A percentile compares a stretch with the other conserved stretches of the same genome.
Evolutionary conservation across 2,888 invertebrate genomes (phyloP).

Genomic region (Macaria liturata): DNA sequence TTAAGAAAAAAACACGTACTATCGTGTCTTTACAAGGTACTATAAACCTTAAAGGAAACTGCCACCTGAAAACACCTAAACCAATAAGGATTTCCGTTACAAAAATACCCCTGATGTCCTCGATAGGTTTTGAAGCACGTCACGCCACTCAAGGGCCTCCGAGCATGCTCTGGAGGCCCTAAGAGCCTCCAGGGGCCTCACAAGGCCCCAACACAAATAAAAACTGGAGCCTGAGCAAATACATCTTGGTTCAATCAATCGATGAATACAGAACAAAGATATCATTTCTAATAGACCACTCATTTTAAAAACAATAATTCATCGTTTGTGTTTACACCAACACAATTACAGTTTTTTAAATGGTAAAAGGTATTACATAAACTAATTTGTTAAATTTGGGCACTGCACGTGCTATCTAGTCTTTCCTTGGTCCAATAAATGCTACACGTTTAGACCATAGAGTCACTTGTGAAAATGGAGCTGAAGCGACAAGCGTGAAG

Average conservation of each 20-base stretch:
- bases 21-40: background rate
- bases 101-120: slow-evolving; percentile 10
- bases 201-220: slow-evolving; percentile 14
- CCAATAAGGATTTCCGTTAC: slow-evolving; percentile 16
- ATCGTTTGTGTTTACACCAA: too few relatives aligned
- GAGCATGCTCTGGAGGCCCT: background rate
- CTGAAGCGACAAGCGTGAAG: too few relatives aligned
- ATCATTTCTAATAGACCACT: background rate
- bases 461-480: too few relatives aligned
- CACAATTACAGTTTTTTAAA: too few relatives aligned
- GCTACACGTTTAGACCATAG: too few relatives aligned
- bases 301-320: too few relatives aligned
- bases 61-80: background rate
- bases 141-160: slow-evolving; percentile 4
- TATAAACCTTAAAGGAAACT: too few relatives aligned
- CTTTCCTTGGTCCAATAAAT: too few relatives aligned
- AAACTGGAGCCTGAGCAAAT: slow-evolving; percentile 15
- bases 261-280: background rate
- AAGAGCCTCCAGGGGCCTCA: slow-evolving; percentile 7
- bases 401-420: too few relatives aligned
- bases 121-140: slow-evolving; percentile 14
- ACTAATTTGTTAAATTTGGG: too few relatives aligned
- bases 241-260: slow-evolving; percentile 10
- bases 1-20: background rate
- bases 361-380: too few relatives aligned